Evolutionary conservation across 2,113 vertebrate genomes (phyloP).

Genomic region (Pseudorectes ferrugineus): DNA sequence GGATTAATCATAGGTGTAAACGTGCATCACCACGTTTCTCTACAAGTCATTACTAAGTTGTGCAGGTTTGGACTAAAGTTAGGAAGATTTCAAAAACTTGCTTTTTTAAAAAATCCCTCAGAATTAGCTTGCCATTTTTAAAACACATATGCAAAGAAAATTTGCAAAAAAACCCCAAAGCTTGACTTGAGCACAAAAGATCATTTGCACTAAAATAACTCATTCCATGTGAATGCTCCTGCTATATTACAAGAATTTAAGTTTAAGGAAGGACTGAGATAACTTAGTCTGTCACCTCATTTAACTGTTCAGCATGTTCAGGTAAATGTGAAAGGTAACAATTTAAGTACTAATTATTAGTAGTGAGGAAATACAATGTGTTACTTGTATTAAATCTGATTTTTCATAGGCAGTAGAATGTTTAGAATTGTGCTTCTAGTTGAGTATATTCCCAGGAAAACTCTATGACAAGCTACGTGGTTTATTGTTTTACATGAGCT

Average conservation of each 20-base stretch:
- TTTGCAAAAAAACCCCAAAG: background rate
- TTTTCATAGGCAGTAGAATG: background rate
- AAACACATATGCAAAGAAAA: background rate
- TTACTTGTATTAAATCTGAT: background rate
- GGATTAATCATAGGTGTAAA: background rate
- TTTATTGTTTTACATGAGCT: background rate
- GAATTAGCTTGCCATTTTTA: background rate
- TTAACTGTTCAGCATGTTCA: background rate
- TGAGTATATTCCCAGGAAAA: background rate
- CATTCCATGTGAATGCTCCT: background rate
- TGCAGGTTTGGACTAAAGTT: background rate
- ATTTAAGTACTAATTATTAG: background rate
- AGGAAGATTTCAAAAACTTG: background rate
- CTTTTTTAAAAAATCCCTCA: background rate
- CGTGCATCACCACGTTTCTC: background rate
- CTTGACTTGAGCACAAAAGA: background rate
- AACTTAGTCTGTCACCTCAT: background rate
- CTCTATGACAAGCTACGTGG: background rate
- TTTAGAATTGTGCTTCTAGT: background rate
- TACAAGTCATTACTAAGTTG: background rate
- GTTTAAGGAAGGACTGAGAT: background rate
- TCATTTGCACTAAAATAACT: background rate
- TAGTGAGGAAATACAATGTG: background rate
- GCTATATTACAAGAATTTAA: background rate
- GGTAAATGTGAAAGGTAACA: background rate